Percentiles rank a stretch among this genome's conserved stretches.
These are phyloP conservation scores for Phylloscopus trochiloides DNA, from an alignment of 2,113 vertebrate species.

Conservation along the genomic window DNA sequence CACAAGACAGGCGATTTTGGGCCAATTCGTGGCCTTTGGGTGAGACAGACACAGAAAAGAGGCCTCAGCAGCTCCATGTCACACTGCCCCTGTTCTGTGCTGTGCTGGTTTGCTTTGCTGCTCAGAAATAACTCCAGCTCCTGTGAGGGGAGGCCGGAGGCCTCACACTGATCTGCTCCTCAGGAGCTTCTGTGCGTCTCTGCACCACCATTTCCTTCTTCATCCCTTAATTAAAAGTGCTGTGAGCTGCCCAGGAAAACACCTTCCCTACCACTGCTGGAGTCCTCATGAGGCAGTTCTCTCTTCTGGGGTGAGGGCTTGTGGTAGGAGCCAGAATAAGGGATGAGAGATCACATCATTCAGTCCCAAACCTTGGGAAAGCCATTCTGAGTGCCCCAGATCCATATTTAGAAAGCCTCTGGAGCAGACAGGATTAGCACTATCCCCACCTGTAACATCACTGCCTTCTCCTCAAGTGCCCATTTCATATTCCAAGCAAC, in stretches of 20 bases:
- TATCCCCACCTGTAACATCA: background rate
- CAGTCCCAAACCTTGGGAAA: background rate
- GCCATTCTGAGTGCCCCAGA: background rate
- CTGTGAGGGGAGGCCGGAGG: background rate
- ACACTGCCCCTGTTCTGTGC: background rate
- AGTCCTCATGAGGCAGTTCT: background rate
- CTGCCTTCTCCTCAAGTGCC: background rate
- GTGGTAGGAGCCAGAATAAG: background rate
- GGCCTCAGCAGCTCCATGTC: background rate
- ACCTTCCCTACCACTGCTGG: background rate
- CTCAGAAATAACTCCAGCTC: background rate
- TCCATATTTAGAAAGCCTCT: background rate
- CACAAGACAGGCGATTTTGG: background rate
- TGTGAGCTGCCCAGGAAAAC: background rate
- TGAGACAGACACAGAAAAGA: background rate
- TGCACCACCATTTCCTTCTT: background rate
- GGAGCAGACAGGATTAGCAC: background rate
- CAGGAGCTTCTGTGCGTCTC: background rate
- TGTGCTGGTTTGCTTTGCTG: background rate
- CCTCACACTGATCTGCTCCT: background rate
- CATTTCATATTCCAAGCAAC: background rate
- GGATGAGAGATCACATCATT: background rate
- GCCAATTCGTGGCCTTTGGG: rapidly evolving
- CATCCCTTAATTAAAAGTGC: background rate
- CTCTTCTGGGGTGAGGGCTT: background rate